phyloP scores from a whole-genome alignment of 2,113 vertebrate species.

The Notechis scutatus region DNA sequence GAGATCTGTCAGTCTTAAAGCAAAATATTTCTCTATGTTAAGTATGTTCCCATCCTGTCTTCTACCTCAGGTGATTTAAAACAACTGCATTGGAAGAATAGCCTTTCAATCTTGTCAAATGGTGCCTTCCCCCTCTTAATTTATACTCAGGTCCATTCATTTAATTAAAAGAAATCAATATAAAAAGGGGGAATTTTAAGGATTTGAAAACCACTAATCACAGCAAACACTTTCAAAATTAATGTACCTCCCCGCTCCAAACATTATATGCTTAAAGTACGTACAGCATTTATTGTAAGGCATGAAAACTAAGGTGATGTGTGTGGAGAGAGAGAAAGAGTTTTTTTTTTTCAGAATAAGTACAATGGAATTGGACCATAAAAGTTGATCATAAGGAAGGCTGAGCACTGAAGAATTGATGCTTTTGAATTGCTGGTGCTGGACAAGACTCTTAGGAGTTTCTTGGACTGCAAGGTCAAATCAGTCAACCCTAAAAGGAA shows the following conservation, averaged over 20 bases:
- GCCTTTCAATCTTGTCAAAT: constrained; percentile 54
- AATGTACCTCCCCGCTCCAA: constrained; percentile 47
- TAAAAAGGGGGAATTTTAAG: constrained; percentile 58
- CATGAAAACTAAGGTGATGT: constrained; percentile 15
- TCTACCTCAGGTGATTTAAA: not conserved
- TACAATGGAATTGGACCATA: constrained; percentile 45
- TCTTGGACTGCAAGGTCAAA: not conserved
- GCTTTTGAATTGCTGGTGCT: not conserved
- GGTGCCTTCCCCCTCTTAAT: constrained; percentile 52
- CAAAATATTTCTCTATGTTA: constrained; percentile 11
- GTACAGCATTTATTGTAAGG: constrained; percentile 67
- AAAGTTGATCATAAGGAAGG: not conserved
- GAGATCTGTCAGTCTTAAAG: not conserved
- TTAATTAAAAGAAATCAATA: constrained; percentile 71
- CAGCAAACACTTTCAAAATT: constrained; percentile 64
- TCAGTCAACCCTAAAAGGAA: not conserved
- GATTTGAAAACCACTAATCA: constrained; percentile 63
- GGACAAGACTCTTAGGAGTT: not conserved
- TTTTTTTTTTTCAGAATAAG: constrained; percentile 55
- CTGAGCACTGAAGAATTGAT: not conserved
- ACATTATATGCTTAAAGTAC: constrained; percentile 50
- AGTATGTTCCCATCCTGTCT: constrained; percentile 22
- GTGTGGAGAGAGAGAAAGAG: not conserved
- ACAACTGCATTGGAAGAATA: constrained; percentile 18
- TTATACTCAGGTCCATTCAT: constrained; percentile 62